Conservation (phyloP, 2,113 vertebrate genomes). For the Grus americana region DNA sequence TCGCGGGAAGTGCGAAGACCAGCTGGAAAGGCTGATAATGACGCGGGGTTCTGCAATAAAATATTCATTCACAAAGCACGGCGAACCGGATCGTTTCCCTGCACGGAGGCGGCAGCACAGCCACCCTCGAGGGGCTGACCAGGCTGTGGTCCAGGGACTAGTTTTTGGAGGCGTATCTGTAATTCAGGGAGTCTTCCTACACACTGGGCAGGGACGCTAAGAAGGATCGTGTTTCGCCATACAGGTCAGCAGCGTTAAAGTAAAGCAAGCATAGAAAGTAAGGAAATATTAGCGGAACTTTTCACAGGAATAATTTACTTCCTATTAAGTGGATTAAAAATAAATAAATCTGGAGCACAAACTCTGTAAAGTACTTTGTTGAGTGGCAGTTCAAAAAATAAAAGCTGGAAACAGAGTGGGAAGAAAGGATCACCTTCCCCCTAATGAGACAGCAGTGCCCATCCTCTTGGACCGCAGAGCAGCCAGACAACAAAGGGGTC, state of each 20-base stretch:
- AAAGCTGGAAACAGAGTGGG: background rate
- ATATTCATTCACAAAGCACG: background rate
- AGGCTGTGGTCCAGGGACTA: background rate
- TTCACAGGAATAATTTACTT: background rate
- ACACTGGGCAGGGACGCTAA: background rate
- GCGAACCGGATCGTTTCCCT: background rate
- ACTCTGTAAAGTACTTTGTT: background rate
- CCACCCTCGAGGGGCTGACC: background rate
- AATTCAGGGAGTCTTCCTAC: background rate
- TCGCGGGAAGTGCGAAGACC: background rate
- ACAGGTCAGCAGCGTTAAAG: background rate
- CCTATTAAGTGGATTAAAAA: background rate
- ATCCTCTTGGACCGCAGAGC: background rate
- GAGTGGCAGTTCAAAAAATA: background rate
- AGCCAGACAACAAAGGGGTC: background rate
- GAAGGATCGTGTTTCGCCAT: background rate
- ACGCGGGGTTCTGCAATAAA: background rate
- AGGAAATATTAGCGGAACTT: background rate
- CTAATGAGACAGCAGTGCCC: background rate
- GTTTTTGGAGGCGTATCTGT: background rate
- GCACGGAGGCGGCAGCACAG: background rate
- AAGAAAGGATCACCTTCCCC: background rate
- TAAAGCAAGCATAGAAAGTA: accelerated
- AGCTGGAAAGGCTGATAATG: background rate
- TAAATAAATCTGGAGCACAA: background rate